Base-by-base conservation (phyloP, 2,888 invertebrate genomes). In the Orchesellides sinensis region DNA sequence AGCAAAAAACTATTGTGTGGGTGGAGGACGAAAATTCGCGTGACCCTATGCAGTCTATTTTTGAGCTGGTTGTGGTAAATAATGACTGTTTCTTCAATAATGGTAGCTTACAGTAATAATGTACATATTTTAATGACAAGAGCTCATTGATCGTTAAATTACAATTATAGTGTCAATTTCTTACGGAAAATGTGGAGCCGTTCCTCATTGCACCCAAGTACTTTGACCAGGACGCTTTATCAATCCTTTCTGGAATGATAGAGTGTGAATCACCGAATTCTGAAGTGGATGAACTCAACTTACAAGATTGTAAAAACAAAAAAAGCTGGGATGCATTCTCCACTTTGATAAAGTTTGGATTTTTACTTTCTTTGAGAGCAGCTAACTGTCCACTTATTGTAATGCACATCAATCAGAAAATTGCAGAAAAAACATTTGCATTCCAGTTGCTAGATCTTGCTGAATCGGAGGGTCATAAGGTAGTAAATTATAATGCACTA, bases 401-500 rank as follows among this genome's bases (percentile, higher is more conserved):
- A 0, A 35, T 80, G 14, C 80, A 80, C 17, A 40, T 80, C 12
- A 45, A 47, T 6, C 54, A 52, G 21, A 65, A 56, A 25, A 4
- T 72, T 6, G 35, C 66, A 1, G 80, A 80, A 17, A 47, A 29
- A 6, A 25, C 56, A 8, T 27, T 56, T 59, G 80, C 72, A 2
- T 73, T 56, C 29, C 0, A 14, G 12, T 63, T 80, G 27, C 19
- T 80, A 5, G 80, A 80, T 72, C 56, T 72, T 23, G 80, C 72
- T 10, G 72, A 72, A 52, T n/a, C 72, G 19, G 80, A 80, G 32
- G 80, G 80, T 0, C 80, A 80, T 27, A 35, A 14, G 54, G 80
- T 80, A 56, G 40, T 25, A 27, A n/a, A 23, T 19, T 10, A 10
- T 52, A 17, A 17, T 2, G 10, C 52, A 52, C 8, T 17, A 19